A percentile compares a stretch with the other conserved stretches of the same genome.
Evolutionary conservation across 2,113 vertebrate genomes (phyloP).

Genomic region (Sprattus sprattus): DNA sequence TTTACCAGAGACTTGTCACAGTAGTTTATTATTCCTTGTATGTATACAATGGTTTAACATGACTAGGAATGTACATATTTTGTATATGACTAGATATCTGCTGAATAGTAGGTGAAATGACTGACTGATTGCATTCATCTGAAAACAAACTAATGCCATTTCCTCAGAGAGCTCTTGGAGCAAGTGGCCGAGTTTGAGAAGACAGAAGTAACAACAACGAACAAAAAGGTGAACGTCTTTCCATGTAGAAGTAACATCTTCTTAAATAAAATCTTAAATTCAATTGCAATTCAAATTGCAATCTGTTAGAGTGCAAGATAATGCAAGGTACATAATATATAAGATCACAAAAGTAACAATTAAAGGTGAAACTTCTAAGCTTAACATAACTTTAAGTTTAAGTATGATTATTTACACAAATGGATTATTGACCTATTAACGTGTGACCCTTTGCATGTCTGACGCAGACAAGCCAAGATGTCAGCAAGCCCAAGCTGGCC

Average conservation of each 20-base stretch:
- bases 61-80: no score
- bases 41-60: no score
- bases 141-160: neutral
- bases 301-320: neutral
- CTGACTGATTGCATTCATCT: neutral
- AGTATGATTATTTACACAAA: neutral
- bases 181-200: slow-evolving; percentile 83
- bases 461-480: slow-evolving; percentile 3
- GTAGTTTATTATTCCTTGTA: no score
- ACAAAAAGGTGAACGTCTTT: slow-evolving; percentile 69
- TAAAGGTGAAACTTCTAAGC: neutral
- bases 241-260: neutral
- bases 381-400: no score
- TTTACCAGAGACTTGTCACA: no score
- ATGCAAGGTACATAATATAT: no score
- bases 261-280: neutral
- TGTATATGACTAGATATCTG: neutral
- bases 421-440: neutral
- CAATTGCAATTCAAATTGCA: no score
- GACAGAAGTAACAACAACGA: slow-evolving; percentile 72
- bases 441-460: neutral
- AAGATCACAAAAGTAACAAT: neutral
- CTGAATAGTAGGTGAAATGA: neutral
- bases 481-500: neutral
- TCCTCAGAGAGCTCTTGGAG: slow-evolving; percentile 73